Percentiles rank a stretch among this genome's conserved stretches.
Evolutionary conservation across 1,140 invertebrate genomes (phyloP).

Genomic region (Bombyx mandarina): DNA sequence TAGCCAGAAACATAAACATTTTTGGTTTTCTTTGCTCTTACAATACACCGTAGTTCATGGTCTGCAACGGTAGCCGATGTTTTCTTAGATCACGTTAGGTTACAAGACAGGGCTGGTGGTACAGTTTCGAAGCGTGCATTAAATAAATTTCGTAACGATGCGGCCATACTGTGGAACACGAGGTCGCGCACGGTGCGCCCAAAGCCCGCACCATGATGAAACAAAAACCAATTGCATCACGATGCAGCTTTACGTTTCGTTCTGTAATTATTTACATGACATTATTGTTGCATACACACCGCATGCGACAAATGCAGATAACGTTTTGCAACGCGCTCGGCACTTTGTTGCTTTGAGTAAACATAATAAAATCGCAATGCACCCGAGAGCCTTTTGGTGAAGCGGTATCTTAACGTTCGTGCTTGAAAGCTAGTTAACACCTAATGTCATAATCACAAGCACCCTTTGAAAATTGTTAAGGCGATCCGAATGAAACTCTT

Average conservation of each 20-base stretch:
- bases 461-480: too few relatives aligned
- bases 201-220: conserved; percentile 56
- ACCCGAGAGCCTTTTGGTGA: conserved; percentile 5
- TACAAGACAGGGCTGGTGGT: conserved; percentile 31
- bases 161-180: conserved; percentile 55
- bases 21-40: too few relatives aligned
- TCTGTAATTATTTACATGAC: conserved; percentile 59
- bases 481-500: too few relatives aligned
- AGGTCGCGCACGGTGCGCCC: conserved; percentile 55
- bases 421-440: conserved; percentile 41
- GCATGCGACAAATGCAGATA: conserved; percentile 14
- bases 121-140: conserved; percentile 63
- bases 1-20: too few relatives aligned
- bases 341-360: conserved; percentile 27
- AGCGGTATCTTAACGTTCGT: conserved; percentile 21
- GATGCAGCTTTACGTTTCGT: conserved; percentile 53
- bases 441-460: too few relatives aligned
- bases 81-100: conserved; percentile 34
- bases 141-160: conserved; percentile 68
- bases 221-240: conserved; percentile 62
- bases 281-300: conserved; percentile 37
- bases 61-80: too few relatives aligned
- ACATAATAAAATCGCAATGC: conserved; percentile 7
- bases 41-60: too few relatives aligned
- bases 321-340: background rate